Evolutionary conservation across 2,797 vertebrate species (phyloP).

Genomic region (Moxostoma hubbsi): DNA sequence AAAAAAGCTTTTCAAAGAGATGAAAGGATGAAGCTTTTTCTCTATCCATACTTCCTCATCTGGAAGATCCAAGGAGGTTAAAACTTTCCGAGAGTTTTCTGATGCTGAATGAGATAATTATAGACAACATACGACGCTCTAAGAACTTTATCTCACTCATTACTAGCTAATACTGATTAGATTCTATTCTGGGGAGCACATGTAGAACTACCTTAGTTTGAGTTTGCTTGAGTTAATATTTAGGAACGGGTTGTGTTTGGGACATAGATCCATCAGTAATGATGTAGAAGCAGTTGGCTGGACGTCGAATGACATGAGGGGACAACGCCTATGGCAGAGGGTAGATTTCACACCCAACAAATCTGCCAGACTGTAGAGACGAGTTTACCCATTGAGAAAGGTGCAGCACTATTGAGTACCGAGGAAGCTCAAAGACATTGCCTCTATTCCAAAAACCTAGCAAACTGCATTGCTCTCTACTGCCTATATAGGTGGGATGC

Average conservation of each 20-base stretch:
- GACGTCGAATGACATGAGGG: conserved; percentile 14
- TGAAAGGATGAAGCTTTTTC: conserved; percentile 26
- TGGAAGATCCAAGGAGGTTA: conserved; percentile 34
- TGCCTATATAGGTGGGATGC: neutral
- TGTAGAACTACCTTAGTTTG: conserved; percentile 21
- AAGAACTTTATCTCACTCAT: neutral
- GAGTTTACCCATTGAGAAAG: conserved; percentile 29
- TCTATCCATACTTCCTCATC: conserved; percentile 18
- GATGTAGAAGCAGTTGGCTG: conserved; percentile 5
- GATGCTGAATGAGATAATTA: conserved; percentile 14
- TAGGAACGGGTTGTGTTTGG: conserved; percentile 3
- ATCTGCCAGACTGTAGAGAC: conserved; percentile 37
- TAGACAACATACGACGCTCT: neutral
- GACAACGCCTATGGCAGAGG: conserved; percentile 24
- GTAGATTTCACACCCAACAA: conserved; percentile 53
- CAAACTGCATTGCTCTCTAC: neutral
- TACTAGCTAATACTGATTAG: neutral
- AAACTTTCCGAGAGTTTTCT: conserved; percentile 15
- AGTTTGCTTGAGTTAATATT: neutral
- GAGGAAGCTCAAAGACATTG: neutral
- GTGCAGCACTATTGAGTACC: neutral
- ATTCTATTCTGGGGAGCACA: conserved; percentile 17
- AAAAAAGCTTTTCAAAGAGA: conserved; percentile 57
- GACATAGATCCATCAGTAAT: neutral
- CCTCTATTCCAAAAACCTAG: neutral